phyloP scores from a whole-genome alignment of 2,113 vertebrate genomes.

The Excalfactoria chinensis region DNA sequence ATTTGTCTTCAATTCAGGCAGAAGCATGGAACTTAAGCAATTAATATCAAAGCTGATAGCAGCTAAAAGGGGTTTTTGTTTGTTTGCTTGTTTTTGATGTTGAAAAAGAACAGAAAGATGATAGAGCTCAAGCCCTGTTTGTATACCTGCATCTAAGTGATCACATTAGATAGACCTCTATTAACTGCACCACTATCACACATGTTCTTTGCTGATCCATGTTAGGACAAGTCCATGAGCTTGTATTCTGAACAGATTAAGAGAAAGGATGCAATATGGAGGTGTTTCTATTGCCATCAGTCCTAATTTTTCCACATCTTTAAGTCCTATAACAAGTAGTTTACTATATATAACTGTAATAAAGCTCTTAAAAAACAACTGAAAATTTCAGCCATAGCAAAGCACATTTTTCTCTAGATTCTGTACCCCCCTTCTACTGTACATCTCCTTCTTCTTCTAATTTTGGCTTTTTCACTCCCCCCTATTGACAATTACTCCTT shows the following conservation, averaged over 20 bases:
- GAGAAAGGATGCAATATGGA: background rate
- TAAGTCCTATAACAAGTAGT: background rate
- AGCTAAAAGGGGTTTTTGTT: background rate
- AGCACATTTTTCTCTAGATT: background rate
- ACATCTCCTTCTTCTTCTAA: background rate
- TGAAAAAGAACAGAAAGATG: background rate
- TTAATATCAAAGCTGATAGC: background rate
- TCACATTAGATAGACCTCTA: background rate
- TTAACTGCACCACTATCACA: background rate
- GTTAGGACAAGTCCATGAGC: background rate
- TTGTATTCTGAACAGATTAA: background rate
- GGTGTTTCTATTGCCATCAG: background rate
- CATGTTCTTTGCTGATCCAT: background rate
- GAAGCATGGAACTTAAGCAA: background rate
- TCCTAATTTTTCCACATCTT: background rate
- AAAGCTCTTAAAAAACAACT: background rate
- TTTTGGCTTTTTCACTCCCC: background rate
- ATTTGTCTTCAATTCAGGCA: background rate
- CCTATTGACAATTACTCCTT: background rate
- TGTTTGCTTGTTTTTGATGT: too few relatives aligned
- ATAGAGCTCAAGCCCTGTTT: fast-evolving
- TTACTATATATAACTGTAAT: background rate
- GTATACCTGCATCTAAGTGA: background rate
- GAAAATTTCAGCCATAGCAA: background rate
- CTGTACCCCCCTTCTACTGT: background rate